A percentile compares a stretch with the other conserved stretches of the same genome.
phyloP scores from a whole-genome alignment of 2,113 vertebrate species.

The Vidua macroura region DNA sequence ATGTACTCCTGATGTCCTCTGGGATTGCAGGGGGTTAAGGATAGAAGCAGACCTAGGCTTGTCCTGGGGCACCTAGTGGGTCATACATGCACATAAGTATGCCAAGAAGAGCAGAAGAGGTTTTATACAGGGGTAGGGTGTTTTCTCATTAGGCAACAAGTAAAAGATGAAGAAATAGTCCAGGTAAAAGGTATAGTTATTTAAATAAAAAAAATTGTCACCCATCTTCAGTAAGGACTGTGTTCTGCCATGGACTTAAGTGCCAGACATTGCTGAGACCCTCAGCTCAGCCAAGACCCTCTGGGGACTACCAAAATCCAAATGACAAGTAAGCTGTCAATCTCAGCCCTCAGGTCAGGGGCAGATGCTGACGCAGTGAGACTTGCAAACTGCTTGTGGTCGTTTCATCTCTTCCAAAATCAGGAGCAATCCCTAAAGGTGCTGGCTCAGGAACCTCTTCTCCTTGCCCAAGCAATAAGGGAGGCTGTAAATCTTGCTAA shows the following conservation, averaged over 20 bases:
- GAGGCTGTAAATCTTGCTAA: background rate
- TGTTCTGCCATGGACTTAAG: background rate
- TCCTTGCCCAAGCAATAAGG: background rate
- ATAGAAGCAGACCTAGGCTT: background rate
- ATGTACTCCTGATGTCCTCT: background rate
- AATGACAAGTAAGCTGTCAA: background rate
- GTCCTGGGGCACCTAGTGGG: background rate
- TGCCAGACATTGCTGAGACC: background rate
- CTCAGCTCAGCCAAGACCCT: background rate
- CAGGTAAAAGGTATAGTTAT: background rate
- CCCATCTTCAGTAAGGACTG: background rate
- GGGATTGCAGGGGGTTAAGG: background rate
- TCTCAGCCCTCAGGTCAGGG: background rate
- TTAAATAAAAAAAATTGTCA: background rate
- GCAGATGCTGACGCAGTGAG: background rate
- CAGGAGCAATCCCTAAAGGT: background rate
- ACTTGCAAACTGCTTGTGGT: background rate
- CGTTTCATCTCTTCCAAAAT: background rate
- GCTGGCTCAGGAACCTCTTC: background rate
- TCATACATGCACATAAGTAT: background rate
- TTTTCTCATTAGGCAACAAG: background rate
- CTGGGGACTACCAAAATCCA: background rate
- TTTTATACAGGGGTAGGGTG: background rate
- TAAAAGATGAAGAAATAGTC: background rate
- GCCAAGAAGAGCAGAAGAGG: background rate